Base-by-base conservation (phyloP, 2,888 invertebrate genomes). In the Crocallis elinguaria region DNA sequence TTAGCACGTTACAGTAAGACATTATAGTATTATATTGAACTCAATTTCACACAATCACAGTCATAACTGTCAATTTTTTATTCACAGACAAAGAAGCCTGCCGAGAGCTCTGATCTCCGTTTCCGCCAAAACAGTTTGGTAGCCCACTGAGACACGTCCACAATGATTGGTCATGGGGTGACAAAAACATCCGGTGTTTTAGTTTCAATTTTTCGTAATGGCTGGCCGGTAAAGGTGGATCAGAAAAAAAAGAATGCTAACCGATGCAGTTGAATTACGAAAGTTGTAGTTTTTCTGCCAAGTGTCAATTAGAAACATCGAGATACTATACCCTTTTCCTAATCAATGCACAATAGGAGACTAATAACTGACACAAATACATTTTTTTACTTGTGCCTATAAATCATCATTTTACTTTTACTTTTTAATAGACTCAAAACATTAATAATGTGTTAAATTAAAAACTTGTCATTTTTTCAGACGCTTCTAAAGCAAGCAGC, bases 131-230 rank as follows among this genome's bases (percentile, higher is more conserved):
- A 37, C 35, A 35, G 33, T 19, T 48, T 32, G 38, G 29, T 48
- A 41, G 25, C 62, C 77, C 73, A 71, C 71, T 50, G 75, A 42
- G 75, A 64, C 80, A 79, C 81, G 84, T 83, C 82, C 75, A 71
- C 59, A 56, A 57, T 73, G 66, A 85, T 86, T 83, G 74, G 86
- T 82, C 75, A 67, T 72, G 69, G 71, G 53, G 54, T 55, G 63
- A 59, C 69, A 67, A 71, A 73, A 72, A 75, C 75, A 72, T 69
- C 63, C 64, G 67, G 68, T 67, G 64, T 70, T 77, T 75, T 72
- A 63, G 70, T 75, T 73, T 72, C 75, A 73, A 75, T 73, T 73
- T 60, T 67, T 54, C 46, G 56, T 63, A 66, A 67, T 56, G 45
- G 51, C 59, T 39, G 19, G 2, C 23, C 32, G 32, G 37, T 32